Evolutionary conservation across 2,888 invertebrate genomes (phyloP).

Genomic region (Peribatodes rhomboidaria): DNA sequence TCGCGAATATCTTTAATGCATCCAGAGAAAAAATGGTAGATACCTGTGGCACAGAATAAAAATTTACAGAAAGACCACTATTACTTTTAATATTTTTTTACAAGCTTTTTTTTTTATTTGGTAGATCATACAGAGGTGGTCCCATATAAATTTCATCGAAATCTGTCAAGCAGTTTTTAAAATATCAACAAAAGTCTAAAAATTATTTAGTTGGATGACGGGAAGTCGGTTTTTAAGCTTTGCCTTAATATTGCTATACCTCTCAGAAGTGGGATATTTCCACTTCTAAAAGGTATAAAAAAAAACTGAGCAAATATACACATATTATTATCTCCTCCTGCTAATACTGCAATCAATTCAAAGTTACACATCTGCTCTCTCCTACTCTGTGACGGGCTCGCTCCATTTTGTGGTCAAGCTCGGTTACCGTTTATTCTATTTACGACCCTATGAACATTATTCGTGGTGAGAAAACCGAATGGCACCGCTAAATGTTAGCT

Average conservation of each 20-base stretch:
- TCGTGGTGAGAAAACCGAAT: conserved; percentile 13
- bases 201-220: no score
- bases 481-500: conserved; percentile 4
- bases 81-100: background rate
- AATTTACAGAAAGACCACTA: background rate
- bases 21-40: conserved; percentile 16
- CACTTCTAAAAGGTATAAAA: no score
- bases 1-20: conserved; percentile 31
- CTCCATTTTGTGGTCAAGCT: conserved; percentile 30
- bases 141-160: no score
- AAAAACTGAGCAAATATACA: no score
- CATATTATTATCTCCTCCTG: no score
- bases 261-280: no score
- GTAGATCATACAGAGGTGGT: no score
- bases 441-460: conserved; percentile 19
- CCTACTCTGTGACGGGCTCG: background rate
- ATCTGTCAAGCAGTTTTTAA: no score
- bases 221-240: no score
- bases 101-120: background rate
- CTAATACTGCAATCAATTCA: no score
- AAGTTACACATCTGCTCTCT: background rate
- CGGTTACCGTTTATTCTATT: conserved; percentile 23
- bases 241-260: background rate
- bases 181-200: no score
- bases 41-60: conserved; percentile 13